Base-by-base conservation (phyloP, 2,888 invertebrate species). In the Zygaena filipendulae region DNA sequence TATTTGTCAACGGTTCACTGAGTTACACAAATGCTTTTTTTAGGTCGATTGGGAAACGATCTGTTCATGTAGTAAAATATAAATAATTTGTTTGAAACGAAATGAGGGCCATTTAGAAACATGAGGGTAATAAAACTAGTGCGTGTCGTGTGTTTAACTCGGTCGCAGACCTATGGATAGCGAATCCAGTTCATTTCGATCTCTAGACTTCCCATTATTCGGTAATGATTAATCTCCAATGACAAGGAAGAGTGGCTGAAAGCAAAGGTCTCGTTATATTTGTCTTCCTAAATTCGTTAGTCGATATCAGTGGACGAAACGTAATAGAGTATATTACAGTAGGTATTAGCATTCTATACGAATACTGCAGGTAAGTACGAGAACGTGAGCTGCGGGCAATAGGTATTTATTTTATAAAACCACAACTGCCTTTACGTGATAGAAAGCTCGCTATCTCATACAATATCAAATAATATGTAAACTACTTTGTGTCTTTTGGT, bases 61-160 rank as follows among this genome's bases (percentile, higher is more conserved):
- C 66, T 68, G 67, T 60, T 57, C 64, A 63, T 70, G 72, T 68
- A 68, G 67, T 77, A 67, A 70, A 75, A 72, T 75, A 77, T 75
- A 77, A 77, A 77, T 77, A 79, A 77, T 79, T 75, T 71, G 67
- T 67, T 71, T 63, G 58, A 54, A 68, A 62, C 67, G 59, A 68
- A 77, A 79, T 79, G 77, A 75, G 79, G 79, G 75, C 67, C 63
- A 75, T 79, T 79, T 77, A 68, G 67, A 79, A 77, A 70, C 79
- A 79, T 79, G 75, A 71, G 77, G 79, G 79, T 72, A 75, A 77
- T 79, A 75, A 75, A 77, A 74, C 68, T 74, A 74, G 75, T 75
- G 70, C 72, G 74, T 72, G 72, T 67, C 64, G 58, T 64, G 63
- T 67, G n/a, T n/a, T n/a, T 59, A 71, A 74, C 54, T 62, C 68